Conservation (phyloP, 2,797 vertebrate species). For the Gobio occitaniae region DNA sequence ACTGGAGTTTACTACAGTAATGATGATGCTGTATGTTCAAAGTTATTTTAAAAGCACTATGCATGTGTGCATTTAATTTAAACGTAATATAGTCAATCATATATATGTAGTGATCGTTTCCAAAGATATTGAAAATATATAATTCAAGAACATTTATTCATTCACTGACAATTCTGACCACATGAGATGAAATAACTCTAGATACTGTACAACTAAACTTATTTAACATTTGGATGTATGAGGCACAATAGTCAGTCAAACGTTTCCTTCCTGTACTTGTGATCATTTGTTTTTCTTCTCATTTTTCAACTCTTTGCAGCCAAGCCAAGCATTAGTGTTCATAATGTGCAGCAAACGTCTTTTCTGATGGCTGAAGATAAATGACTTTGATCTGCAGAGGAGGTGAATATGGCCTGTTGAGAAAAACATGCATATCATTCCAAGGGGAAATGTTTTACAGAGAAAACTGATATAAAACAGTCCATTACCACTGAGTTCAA, state of each 20-base stretch:
- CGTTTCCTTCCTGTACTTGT: background rate
- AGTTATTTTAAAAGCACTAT: background rate
- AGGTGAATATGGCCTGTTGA: constrained; percentile 71
- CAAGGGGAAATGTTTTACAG: background rate
- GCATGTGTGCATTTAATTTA: background rate
- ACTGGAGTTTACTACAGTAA: background rate
- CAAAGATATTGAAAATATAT: background rate
- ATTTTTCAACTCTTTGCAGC: constrained; percentile 64
- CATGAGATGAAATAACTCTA: background rate
- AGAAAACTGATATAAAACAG: background rate
- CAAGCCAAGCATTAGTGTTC: constrained; percentile 69
- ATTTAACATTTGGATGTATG: background rate
- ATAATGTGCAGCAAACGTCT: constrained; percentile 62
- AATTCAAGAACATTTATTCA: background rate
- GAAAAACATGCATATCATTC: constrained; percentile 26
- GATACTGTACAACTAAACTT: background rate
- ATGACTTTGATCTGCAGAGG: constrained; percentile 69
- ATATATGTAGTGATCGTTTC: background rate
- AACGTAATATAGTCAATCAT: background rate
- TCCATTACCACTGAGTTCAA: constrained; percentile 62
- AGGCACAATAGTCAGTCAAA: background rate
- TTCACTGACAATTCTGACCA: background rate
- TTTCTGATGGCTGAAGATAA: constrained; percentile 68
- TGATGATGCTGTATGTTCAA: background rate
- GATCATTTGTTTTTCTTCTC: background rate